Evolutionary conservation across 2,797 vertebrate genomes (phyloP), one percentile per base, ranked within the genome.

Genomic region (Macropodus opercularis): DNA sequence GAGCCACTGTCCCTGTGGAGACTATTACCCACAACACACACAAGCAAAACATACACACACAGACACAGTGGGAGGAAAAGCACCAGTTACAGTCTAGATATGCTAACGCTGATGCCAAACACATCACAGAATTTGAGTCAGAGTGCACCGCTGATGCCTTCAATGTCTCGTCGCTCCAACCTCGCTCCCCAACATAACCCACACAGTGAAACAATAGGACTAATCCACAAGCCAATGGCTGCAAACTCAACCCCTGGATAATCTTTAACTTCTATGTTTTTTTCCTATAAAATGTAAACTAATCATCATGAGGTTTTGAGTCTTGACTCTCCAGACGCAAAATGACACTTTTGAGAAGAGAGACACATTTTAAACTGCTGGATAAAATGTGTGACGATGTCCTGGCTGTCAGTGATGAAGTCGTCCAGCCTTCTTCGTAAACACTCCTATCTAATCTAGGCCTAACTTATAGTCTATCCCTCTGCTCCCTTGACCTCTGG

Each of bases 371-470:
- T 36, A n/a, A n/a, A n/a, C n/a, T n/a, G n/a, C n/a, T n/a, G n/a
- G n/a, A n/a, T n/a, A n/a, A 35, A 15, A 6, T 35, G 14, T 35
- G n/a, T n/a, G n/a, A n/a, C n/a, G n/a, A n/a, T n/a, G 17, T 41
- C 19, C 17, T 13, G 7, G 17, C 63, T 69, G 79, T 78, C 71
- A 71, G 35, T 6, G 31, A 56, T 17, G 38, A 38, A 75, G 61
- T 60, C 51, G 46, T 74, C 32, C 43, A 3, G 21, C 22, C 54
- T n/a, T 66, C 78, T 80, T 69, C 79, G 72, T 66, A 79, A 80
- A 81, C 73, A 75, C 50, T 55, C 38, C 68, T 63, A 59, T 71
- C 67, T 80, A 40, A 75, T n/a, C n/a, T n/a, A n/a, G n/a, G n/a
- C n/a, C n/a, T 78, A 27, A n/a, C 24, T 44, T 53, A 31, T 9